A percentile compares a stretch with the other conserved stretches of the same genome.
Conservation (phyloP, 2,888 invertebrate genomes). For the Lissocephala sabroskyi region DNA sequence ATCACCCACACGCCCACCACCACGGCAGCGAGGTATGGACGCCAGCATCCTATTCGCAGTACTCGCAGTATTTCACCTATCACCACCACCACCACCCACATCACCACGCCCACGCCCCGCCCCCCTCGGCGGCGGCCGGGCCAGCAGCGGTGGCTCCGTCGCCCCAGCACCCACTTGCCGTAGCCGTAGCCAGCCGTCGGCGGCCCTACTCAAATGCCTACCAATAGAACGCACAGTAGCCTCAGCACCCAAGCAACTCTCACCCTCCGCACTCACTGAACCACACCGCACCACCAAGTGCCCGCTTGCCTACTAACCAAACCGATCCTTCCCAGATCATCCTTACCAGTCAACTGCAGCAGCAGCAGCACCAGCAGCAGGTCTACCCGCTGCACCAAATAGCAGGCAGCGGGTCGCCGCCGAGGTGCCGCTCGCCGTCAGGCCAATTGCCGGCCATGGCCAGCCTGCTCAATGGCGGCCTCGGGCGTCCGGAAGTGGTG, state of each 20-base stretch:
- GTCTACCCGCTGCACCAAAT: constrained; percentile 57
- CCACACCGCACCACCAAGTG: constrained; percentile 18
- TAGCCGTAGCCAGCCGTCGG: neutral
- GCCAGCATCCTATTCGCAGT: constrained; percentile 75
- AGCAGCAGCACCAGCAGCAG: constrained; percentile 50
- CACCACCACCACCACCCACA: constrained; percentile 73
- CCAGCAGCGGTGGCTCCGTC: constrained; percentile 70
- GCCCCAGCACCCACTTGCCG: constrained; percentile 8
- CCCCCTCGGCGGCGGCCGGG: constrained; percentile 26
- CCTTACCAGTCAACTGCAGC: constrained; percentile 59
- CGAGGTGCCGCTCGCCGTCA: constrained; percentile 44
- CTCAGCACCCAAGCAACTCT: constrained; percentile 15
- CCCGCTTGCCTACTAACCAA: constrained; percentile 47
- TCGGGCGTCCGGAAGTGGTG: constrained; percentile 14
- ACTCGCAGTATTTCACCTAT: constrained; percentile 79
- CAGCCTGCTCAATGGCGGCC: constrained; percentile 39
- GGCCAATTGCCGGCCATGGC: constrained; percentile 41
- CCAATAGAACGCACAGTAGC: constrained; percentile 31
- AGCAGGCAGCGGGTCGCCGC: constrained; percentile 46
- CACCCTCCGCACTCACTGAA: constrained; percentile 10
- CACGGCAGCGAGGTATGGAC: constrained; percentile 78
- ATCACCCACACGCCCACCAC: constrained; percentile 32
- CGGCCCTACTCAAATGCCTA: neutral
- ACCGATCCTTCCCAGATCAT: constrained; percentile 65
- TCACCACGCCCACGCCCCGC: constrained; percentile 57